Evolutionary conservation across 2,888 invertebrate species (phyloP).

Genomic region (Drosophila flavopinicola): DNA sequence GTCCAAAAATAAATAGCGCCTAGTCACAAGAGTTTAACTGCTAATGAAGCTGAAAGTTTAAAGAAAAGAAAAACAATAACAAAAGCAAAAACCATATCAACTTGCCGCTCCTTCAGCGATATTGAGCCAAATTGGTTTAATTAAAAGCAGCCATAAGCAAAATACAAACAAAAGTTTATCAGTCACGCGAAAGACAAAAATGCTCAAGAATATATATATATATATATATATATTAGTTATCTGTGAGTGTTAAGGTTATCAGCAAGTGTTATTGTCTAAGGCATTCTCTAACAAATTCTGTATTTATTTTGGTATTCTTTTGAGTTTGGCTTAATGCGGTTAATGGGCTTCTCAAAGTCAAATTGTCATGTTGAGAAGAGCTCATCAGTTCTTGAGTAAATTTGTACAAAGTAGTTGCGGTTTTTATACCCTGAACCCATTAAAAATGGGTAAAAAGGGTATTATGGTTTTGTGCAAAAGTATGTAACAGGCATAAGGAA

Average conservation of each 20-base stretch:
- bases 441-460: no score
- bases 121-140: slow-evolving; percentile 52
- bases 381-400: slow-evolving; percentile 39
- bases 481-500: no score
- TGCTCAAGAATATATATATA: slow-evolving; percentile 9
- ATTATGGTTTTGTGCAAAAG: no score
- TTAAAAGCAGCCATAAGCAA: slow-evolving; percentile 45
- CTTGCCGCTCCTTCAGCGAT: slow-evolving; percentile 20
- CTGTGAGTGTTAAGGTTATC: slow-evolving; percentile 50
- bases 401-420: slow-evolving; percentile 27
- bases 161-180: slow-evolving; percentile 55
- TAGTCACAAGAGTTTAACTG: slow-evolving; percentile 26
- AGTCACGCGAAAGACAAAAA: slow-evolving; percentile 44
- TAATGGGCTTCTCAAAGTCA: slow-evolving; percentile 51
- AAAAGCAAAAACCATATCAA: slow-evolving; percentile 18
- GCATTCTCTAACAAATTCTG: not conserved
- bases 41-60: slow-evolving; percentile 21
- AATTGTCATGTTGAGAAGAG: slow-evolving; percentile 42
- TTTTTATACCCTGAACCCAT: no score
- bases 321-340: slow-evolving; percentile 41
- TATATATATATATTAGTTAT: slow-evolving; percentile 24
- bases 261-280: slow-evolving; percentile 21
- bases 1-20: slow-evolving; percentile 29
- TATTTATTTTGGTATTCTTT: slow-evolving; percentile 1
- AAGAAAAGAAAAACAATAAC: slow-evolving; percentile 2